phyloP scores from a whole-genome alignment of 2,797 vertebrate genomes.

The Lacerta viridis region DNA sequence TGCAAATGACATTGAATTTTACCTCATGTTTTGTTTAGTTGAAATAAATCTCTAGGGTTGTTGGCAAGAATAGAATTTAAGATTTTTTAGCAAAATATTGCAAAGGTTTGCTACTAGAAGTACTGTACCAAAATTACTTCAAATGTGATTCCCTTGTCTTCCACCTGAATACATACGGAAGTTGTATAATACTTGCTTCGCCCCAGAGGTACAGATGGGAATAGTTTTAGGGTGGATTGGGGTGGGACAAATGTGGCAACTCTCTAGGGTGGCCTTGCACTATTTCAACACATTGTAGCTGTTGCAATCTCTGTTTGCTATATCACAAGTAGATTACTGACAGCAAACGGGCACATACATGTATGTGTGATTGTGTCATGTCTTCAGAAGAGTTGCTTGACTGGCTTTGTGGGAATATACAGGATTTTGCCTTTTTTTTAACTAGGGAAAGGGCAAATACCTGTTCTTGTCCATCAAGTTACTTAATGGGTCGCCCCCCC shows the following conservation, averaged over 20 bases:
- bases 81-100: background rate
- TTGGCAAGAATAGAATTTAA: background rate
- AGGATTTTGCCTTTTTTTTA: background rate
- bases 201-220: background rate
- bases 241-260: conserved; percentile 15
- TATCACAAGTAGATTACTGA: conserved; percentile 8
- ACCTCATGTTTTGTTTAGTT: background rate
- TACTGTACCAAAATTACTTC: background rate
- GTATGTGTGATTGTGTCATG: background rate
- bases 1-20: background rate
- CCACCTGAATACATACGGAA: background rate
- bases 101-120: background rate
- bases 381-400: conserved; percentile 18
- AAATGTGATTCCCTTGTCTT: background rate
- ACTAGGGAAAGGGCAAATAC: background rate
- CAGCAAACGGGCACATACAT: background rate
- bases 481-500: background rate
- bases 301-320: conserved; percentile 5
- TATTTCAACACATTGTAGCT: conserved; percentile 8
- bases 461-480: background rate
- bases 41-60: background rate
- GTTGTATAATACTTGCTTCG: background rate
- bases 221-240: background rate
- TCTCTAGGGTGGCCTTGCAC: background rate
- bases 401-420: conserved; percentile 7